These are phyloP conservation scores for Epinotia ramella DNA, from an alignment of 2,888 invertebrate species.

Conservation along the genomic window DNA sequence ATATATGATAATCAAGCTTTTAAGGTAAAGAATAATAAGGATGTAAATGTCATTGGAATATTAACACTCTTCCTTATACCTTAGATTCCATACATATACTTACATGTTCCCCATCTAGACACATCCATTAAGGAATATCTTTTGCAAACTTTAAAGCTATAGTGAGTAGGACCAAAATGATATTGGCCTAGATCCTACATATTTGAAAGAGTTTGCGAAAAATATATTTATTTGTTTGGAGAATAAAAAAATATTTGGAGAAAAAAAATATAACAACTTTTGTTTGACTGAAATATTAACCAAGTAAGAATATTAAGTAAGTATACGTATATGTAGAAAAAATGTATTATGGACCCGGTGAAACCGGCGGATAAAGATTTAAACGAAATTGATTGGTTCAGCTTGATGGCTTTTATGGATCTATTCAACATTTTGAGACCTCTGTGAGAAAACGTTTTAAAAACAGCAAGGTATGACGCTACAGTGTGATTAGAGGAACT, in stretches of 20 bases:
- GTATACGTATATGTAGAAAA: neutral
- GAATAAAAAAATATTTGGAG: too few species aligned
- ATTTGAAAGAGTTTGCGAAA: too few species aligned
- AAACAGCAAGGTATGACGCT: too few species aligned
- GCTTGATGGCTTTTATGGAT: neutral
- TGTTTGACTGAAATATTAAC: too few species aligned
- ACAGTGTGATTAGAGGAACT: neutral
- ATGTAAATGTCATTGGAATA: constrained; percentile 12
- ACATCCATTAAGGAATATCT: neutral
- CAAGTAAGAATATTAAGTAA: too few species aligned
- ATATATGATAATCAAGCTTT: constrained; percentile 37
- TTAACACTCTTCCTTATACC: constrained; percentile 14
- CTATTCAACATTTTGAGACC: neutral
- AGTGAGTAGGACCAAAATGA: too few species aligned
- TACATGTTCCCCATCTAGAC: neutral
- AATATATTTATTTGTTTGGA: too few species aligned
- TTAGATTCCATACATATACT: neutral
- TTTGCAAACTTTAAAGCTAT: neutral
- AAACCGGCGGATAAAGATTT: neutral
- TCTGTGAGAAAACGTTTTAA: neutral
- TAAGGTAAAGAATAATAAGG: neutral
- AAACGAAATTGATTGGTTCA: neutral
- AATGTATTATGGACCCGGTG: neutral
- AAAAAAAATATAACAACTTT: too few species aligned
- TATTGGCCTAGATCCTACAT: too few species aligned